phyloP scores from a whole-genome alignment of 2,888 invertebrate genomes.

The Perdita meconis region DNA sequence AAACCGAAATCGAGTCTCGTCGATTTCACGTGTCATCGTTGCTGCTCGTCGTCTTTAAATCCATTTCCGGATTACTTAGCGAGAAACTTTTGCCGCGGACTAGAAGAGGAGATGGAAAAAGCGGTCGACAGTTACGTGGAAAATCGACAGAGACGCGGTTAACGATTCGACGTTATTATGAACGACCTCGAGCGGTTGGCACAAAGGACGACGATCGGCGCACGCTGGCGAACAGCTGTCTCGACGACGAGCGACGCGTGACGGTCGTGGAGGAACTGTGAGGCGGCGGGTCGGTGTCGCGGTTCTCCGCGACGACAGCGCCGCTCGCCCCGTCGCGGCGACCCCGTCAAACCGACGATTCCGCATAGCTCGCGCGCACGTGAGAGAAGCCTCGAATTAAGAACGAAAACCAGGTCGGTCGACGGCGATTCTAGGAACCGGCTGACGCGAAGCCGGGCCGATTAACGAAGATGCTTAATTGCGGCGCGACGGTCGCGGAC shows the following conservation, averaged over 20 bases:
- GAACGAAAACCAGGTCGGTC: constrained; percentile 46
- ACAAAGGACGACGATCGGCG: neutral
- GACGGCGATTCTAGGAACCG: constrained; percentile 34
- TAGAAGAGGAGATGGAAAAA: neutral
- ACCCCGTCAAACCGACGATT: constrained; percentile 42
- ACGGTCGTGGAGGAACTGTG: constrained; percentile 62
- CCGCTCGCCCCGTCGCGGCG: constrained; percentile 23
- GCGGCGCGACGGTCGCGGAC: neutral
- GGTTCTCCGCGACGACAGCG: constrained; percentile 45
- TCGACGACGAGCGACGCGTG: constrained; percentile 19
- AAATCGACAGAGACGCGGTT: too few species aligned
- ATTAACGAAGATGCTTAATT: constrained; percentile 14
- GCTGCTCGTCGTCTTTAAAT: neutral
- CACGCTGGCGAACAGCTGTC: neutral
- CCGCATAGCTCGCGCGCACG: constrained; percentile 57
- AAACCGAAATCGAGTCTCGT: too few species aligned
- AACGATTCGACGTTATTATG: constrained; percentile 3
- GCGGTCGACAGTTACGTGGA: neutral
- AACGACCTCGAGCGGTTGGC: constrained; percentile 13
- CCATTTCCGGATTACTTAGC: too few species aligned
- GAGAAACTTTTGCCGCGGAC: too few species aligned
- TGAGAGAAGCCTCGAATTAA: constrained; percentile 56
- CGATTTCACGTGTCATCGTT: constrained; percentile 52
- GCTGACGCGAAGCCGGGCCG: constrained; percentile 4
- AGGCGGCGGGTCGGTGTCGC: constrained; percentile 8